Base-by-base conservation (phyloP, 1,140 invertebrate genomes). In the Bradysia coprophila region DNA sequence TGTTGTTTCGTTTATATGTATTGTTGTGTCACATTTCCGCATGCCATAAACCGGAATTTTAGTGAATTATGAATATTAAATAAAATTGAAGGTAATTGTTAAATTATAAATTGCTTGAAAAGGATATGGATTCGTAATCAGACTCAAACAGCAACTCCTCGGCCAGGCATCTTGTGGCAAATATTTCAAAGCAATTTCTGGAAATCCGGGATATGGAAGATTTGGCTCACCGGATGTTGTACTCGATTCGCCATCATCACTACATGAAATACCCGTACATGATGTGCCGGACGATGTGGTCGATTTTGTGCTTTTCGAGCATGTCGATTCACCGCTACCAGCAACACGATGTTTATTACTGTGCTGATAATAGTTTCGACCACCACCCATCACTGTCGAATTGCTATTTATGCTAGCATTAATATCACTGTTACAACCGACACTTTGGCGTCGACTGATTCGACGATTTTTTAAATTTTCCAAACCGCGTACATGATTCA, bases 81-180 rank as follows among this genome's bases (percentile, higher is more conserved):
- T n/a, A n/a, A n/a, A n/a, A n/a, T n/a, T n/a, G n/a, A n/a, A n/a
- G n/a, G n/a, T n/a, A n/a, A n/a, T n/a, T n/a, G n/a, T n/a, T n/a
- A n/a, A n/a, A n/a, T 28, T 28, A 28, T 8, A 28, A 28, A 28
- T 28, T 13, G 6, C 24, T 64, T 63, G 56, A 77, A 93, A 93
- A 93, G 89, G 89, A 94, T 94, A 94, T 93, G 90, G 89, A 81
- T 94, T 96, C 37, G 89, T 93, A 64, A 96, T 94, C 63, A 94
- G 81, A 49, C 75, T 78, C 48, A 98, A 74, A 67, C 91, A 95
- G 81, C 82, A 88, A 63, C 79, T 87, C 56, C 92, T 73, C 22
- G 89, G 80, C 42, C 75, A 66, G 43, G 86, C 84, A 31, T 72
- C 80, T 60, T 98, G 93, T 21, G 81, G 78, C 45, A 98, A 68